Evolutionary conservation across 2,888 invertebrate species (phyloP).

Genomic region (Anthophora plumipes): DNA sequence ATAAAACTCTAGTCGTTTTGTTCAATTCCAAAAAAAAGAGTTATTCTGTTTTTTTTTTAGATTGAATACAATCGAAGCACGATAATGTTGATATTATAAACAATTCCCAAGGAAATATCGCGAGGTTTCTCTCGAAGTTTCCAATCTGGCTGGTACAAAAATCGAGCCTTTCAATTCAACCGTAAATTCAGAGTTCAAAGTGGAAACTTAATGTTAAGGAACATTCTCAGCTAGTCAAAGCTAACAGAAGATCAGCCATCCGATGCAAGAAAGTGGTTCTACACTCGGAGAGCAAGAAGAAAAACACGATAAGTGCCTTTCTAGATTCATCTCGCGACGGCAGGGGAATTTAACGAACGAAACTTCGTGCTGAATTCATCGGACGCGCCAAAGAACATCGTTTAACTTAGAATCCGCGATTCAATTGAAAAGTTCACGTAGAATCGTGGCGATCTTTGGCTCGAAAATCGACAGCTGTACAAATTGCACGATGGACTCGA

Average conservation of each 20-base stretch:
- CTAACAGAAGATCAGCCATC: background rate
- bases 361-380: slow-evolving; percentile 6
- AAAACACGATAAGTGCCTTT: background rate
- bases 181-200: background rate
- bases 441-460: background rate
- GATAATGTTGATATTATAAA: no score
- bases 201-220: background rate
- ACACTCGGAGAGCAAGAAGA: background rate
- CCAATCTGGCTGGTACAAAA: no score
- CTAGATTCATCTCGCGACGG: background rate
- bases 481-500: slow-evolving; percentile 3
- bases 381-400: background rate
- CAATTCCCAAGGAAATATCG: background rate
- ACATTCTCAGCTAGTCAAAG: background rate
- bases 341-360: slow-evolving; percentile 11
- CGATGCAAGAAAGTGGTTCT: background rate
- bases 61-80: no score
- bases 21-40: no score
- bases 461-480: slow-evolving; percentile 14
- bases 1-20: no score
- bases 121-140: background rate
- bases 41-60: no score
- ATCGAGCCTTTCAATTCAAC: no score
- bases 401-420: slow-evolving; percentile 10
- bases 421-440: background rate